Evolutionary conservation across 2,888 invertebrate species (phyloP).

Genomic region (Meliscaeva auricollis): DNA sequence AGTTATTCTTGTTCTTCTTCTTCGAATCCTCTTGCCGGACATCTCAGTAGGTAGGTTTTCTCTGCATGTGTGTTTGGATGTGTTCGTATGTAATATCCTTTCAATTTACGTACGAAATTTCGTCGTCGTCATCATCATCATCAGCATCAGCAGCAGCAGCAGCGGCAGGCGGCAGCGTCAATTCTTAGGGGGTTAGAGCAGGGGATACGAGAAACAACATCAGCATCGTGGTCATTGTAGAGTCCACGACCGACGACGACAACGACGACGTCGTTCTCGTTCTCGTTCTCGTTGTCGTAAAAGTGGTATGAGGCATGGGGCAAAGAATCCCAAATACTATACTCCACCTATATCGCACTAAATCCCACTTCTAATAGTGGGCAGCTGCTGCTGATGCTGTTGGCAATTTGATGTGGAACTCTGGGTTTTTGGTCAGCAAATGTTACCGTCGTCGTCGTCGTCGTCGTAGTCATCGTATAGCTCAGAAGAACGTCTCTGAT

Average conservation of each 20-base stretch:
- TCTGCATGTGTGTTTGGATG: slow-evolving; percentile 26
- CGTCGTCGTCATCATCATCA: slow-evolving; percentile 73
- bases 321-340: slow-evolving; percentile 40
- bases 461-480: no score
- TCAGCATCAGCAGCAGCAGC: slow-evolving; percentile 15
- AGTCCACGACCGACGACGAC: slow-evolving; percentile 55
- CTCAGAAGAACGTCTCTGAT: slow-evolving; percentile 55
- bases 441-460: slow-evolving; percentile 63
- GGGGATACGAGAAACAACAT: slow-evolving; percentile 59
- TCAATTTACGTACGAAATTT: slow-evolving; percentile 76
- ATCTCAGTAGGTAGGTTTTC: slow-evolving; percentile 34
- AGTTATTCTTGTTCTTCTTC: slow-evolving; percentile 29
- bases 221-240: slow-evolving; percentile 73
- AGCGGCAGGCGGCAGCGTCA: slow-evolving; percentile 2
- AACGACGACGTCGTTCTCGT: slow-evolving; percentile 32
- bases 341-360: slow-evolving; percentile 48
- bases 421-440: slow-evolving; percentile 76
- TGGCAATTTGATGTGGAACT: slow-evolving; percentile 76
- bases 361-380: slow-evolving; percentile 73
- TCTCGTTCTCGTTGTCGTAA: slow-evolving; percentile 68
- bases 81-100: slow-evolving; percentile 70
- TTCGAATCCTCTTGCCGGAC: slow-evolving; percentile 60
- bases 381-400: slow-evolving; percentile 73
- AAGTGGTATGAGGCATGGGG: slow-evolving; percentile 39
- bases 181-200: slow-evolving; percentile 8